Evolutionary conservation across 1,140 invertebrate species (phyloP), one percentile per base, ranked within the genome.

Genomic region (Drosophila trapezifrons): DNA sequence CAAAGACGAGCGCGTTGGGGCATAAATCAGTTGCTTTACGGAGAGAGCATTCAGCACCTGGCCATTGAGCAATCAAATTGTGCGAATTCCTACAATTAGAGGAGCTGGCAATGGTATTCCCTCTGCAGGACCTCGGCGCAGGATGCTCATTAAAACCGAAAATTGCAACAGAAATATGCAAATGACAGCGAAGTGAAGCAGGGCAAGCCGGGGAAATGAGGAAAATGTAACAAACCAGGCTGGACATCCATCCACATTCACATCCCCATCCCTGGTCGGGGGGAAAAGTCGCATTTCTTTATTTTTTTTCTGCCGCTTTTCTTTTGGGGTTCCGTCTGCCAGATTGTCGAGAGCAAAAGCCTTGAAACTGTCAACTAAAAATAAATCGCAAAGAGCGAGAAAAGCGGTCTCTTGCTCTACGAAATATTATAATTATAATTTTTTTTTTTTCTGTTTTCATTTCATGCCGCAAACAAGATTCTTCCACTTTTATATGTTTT

Each of bases 351-450:
- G 56, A 71, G 55, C 52, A 64, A 86, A 78, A 80, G 80, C 84
- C 84, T 87, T 87, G 84, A 87, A 87, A 87, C 80, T 89, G 84
- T 90, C 84, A 89, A 89, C 84, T 87, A 87, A 87, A 87, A 87
- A 87, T 87, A 87, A 89, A 87, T 90, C 84, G 67, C 69, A 84
- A 71, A 80, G 76, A 87, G 73, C 56, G 13, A 37, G 29, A 9
- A 10, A n/a, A 20, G 13, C 27, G 0, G 18, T 29, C 67, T 35
- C 66, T 65, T 56, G 32, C 58, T 55, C 60, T 65, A 17, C 32
- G 56, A 69, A 62, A 59, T 79, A 79, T 80, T 67, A 86, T 82
- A 87, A 86, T 87, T 86, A 76, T 87, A 76, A 76, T 70, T 65
- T 32, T 15, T 51, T 38, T 37, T n/a, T 52, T 18, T 76, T 59